Conservation (phyloP, 2,113 vertebrate genomes). For the Clarias macrocephalus region DNA sequence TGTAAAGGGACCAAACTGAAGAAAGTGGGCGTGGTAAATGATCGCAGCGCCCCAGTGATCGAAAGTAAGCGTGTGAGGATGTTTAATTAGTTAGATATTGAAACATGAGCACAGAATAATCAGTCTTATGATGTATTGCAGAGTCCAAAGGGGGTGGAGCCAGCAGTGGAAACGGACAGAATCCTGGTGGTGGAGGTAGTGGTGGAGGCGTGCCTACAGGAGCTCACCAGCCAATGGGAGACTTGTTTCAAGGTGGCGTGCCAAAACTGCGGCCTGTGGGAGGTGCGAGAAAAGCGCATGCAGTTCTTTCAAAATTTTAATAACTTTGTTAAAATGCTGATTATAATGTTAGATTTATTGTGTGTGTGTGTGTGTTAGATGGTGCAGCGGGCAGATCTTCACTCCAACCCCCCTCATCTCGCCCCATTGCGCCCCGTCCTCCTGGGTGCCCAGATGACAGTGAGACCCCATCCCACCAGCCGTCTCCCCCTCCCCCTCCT, state of each 20-base stretch:
- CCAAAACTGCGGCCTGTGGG: constrained; percentile 84
- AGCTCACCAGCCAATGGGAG: constrained; percentile 76
- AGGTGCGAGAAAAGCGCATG: constrained; percentile 50
- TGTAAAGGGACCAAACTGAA: constrained; percentile 84
- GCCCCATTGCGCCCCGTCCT: constrained; percentile 80
- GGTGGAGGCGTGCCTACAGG: constrained; percentile 63
- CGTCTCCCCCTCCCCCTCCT: constrained; percentile 75
- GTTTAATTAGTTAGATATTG: background rate
- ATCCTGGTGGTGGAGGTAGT: constrained; percentile 54
- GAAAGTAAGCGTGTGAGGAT: constrained; percentile 74
- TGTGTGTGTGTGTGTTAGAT: constrained; percentile 66
- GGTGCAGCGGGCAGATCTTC: constrained; percentile 70
- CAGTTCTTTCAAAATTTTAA: background rate
- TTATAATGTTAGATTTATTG: background rate
- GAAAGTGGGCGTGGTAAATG: constrained; percentile 82
- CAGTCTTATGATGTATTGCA: constrained; percentile 53
- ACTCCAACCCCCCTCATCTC: constrained; percentile 71
- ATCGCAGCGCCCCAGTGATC: constrained; percentile 85
- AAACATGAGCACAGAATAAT: background rate
- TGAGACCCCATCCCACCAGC: constrained; percentile 66
- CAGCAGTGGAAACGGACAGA: constrained; percentile 57
- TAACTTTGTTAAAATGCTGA: background rate
- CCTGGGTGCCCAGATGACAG: constrained; percentile 74
- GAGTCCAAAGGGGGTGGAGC: constrained; percentile 70
- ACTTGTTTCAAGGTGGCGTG: constrained; percentile 82